These are phyloP conservation scores for Psammodynastes pulverulentus DNA, from an alignment of 2,113 vertebrate species.

Conservation along the genomic window DNA sequence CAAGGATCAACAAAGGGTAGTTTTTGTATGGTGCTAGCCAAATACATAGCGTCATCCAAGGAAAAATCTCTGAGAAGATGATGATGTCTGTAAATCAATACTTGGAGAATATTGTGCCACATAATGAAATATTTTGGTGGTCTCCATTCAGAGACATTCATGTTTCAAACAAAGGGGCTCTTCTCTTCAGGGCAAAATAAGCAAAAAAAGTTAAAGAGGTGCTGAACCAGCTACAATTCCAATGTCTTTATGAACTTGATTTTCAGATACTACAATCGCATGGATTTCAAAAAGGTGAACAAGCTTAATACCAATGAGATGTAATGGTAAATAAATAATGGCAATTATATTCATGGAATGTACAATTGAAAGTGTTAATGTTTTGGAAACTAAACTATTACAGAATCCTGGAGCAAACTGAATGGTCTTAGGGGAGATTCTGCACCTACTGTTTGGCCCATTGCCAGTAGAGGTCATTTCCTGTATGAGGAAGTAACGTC, in stretches of 20 bases:
- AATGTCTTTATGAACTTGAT: neutral
- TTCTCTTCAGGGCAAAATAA: neutral
- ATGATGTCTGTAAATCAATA: neutral
- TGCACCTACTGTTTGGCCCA: neutral
- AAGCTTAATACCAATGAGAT: neutral
- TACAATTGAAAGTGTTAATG: neutral
- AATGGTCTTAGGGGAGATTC: neutral
- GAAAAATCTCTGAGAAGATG: neutral
- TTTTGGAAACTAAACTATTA: neutral
- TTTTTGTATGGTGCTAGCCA: neutral
- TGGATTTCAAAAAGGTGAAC: neutral
- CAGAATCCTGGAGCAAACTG: neutral
- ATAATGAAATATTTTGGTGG: neutral
- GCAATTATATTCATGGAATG: neutral
- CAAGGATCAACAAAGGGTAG: neutral
- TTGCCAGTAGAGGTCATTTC: neutral
- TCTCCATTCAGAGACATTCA: neutral
- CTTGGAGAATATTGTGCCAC: neutral
- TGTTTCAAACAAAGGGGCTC: neutral
- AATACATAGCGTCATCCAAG: neutral
- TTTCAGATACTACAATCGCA: neutral
- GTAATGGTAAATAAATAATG: neutral
- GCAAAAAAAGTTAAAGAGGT: neutral
- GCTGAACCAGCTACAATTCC: neutral
- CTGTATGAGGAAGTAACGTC: neutral